Evolutionary conservation across 2,113 vertebrate species (phyloP), one percentile per base, ranked within the genome.

Genomic region (Panthera tigris): DNA sequence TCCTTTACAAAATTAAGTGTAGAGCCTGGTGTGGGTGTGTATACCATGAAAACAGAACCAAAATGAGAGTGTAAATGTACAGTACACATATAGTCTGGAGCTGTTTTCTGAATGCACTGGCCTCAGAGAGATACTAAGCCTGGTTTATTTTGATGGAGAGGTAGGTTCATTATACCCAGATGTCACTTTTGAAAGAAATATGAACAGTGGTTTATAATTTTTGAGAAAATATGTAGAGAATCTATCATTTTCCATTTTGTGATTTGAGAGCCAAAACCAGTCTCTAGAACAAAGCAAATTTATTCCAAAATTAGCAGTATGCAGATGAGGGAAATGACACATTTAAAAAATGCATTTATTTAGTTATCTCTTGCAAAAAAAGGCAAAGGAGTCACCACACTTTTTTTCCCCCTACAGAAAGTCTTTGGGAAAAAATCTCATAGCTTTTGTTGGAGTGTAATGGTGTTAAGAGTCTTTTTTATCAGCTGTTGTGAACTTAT

Each of bases 311-410:
- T 55, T 61, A 95, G 61, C 33, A 68, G 16, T 96, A 78, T 10
- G 6, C 55, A 87, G 39, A 65, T 97, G 57, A 98, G 86, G 65
- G 57, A 97, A 93, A 14, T 73, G 41, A 80, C 88, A 93, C 23
- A 13, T 96, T 96, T 85, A 36, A 23, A 95, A 96, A 74, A 83
- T 68, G 25, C 18, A 10, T 39, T 98, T 68, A 21, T 95, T 94
- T 78, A 68, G 82, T 98, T 92, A 55, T 94, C 68, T 97, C 25
- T 97, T 96, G 41, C 82, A 97, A 96, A 96, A 95, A 74, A 94
- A 92, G 25, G 23, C 41, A 82, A 81, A 91, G 48, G 16, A 83
- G 15, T 95, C 57, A 80, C 41, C 14, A 57, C 45, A 45, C 10
- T 13, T 73, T 55, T 50, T 52, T 45, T 52, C 78, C 31, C 11